Evolutionary conservation across 2,113 vertebrate genomes (phyloP), one percentile per base, ranked within the genome.

Genomic region (Peromyscus leucopus): DNA sequence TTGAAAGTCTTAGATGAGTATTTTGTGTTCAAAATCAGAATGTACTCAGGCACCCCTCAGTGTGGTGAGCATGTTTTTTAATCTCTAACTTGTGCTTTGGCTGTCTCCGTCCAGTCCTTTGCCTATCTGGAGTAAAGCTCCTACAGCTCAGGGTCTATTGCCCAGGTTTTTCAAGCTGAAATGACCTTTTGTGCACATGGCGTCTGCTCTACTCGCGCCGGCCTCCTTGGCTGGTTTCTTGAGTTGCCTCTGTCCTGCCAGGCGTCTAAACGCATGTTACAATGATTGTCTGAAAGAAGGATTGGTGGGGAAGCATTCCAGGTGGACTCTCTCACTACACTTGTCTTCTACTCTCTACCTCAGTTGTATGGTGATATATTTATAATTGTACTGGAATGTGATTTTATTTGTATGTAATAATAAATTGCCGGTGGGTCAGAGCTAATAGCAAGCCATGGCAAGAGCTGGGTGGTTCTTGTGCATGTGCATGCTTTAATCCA

Each of bases 121-220:
- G 97, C 98, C 98, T 98, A 15, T 98, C 98, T 96, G 98, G 97
- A 98, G 98, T 98, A 98, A 98, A 98, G 90, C 97, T 98, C 97
- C 97, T 96, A 5, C 97, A 98, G 96, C 98, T 97, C 98, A 96
- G n/a, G 97, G 96, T 97, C 98, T 96, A 95, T 97, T 72, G 96
- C 96, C 96, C 65, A 93, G 98, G 96, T 97, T 97, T 98, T 98
- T 98, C n/a, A n/a, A 98, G 98, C 93, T 97, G 97, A n/a, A 96
- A 98, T 98, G 97, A 98, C 98, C n/a, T n/a, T 98, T 98, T 98
- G 98, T 94, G 96, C n/a, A n/a, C 95, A 98, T 98, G 96, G 97
- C 95, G 98, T 98, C 94, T 96, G 93, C 90, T 92, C 97, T 97
- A 92, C 92, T 94, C 84, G 95, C 92, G n/a, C 95, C 98, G 90